Evolutionary conservation across 2,113 vertebrate species (phyloP).

Genomic region (Cebidichthys violaceus): DNA sequence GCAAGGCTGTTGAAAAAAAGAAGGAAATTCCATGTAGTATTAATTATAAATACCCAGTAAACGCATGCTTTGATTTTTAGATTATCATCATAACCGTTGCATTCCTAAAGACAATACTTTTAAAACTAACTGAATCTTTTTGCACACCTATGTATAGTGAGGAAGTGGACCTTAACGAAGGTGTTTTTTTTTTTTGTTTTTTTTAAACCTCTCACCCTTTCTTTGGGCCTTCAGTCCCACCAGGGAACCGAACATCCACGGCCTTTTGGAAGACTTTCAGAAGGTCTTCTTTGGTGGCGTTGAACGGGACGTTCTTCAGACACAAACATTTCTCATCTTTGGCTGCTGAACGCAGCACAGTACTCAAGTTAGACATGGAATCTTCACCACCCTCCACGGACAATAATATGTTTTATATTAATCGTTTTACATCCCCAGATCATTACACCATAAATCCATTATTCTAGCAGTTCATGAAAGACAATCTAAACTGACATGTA

Average conservation of each 20-base stretch:
- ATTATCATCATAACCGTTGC: neutral
- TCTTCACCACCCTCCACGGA: neutral
- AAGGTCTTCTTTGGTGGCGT: conserved; percentile 85
- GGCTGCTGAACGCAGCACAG: conserved; percentile 65
- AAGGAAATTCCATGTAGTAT: neutral
- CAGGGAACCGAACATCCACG: conserved; percentile 84
- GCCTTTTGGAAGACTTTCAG: conserved; percentile 88
- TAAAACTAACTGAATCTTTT: too few relatives aligned
- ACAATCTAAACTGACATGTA: neutral
- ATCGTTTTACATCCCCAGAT: neutral
- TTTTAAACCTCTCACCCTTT: conserved; percentile 85
- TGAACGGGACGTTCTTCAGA: conserved; percentile 92
- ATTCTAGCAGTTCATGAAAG: neutral
- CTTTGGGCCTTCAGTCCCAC: conserved; percentile 82
- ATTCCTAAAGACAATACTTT: neutral
- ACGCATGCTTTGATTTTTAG: neutral
- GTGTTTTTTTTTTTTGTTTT: neutral
- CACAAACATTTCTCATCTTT: conserved; percentile 89
- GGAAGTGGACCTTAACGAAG: neutral
- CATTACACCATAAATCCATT: neutral
- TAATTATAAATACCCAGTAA: neutral
- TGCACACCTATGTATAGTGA: neutral
- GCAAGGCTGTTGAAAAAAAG: conserved; percentile 86
- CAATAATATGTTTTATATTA: neutral
- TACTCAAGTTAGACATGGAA: neutral